Evolutionary conservation across 2,113 vertebrate species (phyloP).

Genomic region (Dendropsophus ebraccatus): DNA sequence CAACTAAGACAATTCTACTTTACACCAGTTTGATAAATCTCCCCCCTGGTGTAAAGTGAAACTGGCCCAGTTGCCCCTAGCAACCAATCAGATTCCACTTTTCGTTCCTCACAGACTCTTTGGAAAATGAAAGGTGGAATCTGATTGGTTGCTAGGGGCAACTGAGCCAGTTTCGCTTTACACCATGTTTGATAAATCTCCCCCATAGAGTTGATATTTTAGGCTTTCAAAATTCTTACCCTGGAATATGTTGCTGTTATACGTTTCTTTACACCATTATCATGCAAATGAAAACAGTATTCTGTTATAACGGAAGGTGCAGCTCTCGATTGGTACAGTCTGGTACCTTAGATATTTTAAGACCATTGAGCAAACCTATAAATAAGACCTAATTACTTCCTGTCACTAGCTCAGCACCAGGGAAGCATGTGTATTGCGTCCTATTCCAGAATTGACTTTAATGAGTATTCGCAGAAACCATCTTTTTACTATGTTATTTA

Average conservation of each 20-base stretch:
- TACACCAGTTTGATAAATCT: too few species aligned
- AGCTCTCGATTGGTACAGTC: not conserved
- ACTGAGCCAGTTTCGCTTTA: too few species aligned
- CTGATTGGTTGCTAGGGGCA: too few species aligned
- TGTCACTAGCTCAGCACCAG: not conserved
- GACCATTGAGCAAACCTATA: conserved; percentile 11
- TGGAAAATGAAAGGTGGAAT: too few species aligned
- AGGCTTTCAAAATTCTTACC: too few species aligned
- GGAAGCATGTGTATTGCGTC: not conserved
- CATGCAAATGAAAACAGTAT: not conserved
- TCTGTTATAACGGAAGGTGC: not conserved
- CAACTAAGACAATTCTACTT: too few species aligned
- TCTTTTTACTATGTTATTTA: not conserved
- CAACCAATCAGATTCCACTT: too few species aligned
- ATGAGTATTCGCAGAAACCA: not conserved
- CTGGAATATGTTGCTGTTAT: not conserved
- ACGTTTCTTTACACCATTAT: not conserved
- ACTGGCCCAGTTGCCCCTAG: too few species aligned
- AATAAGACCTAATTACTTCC: conserved; percentile 20
- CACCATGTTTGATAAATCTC: too few species aligned
- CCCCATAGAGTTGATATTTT: too few species aligned
- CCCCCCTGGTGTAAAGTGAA: too few species aligned
- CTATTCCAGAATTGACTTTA: not conserved
- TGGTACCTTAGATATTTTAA: not conserved
- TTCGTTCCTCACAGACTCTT: too few species aligned